Percentiles rank a stretch among this genome's conserved stretches.
These are phyloP conservation scores for Halictus rubicundus DNA, from an alignment of 1,140 invertebrate species.

Conservation along the genomic window DNA sequence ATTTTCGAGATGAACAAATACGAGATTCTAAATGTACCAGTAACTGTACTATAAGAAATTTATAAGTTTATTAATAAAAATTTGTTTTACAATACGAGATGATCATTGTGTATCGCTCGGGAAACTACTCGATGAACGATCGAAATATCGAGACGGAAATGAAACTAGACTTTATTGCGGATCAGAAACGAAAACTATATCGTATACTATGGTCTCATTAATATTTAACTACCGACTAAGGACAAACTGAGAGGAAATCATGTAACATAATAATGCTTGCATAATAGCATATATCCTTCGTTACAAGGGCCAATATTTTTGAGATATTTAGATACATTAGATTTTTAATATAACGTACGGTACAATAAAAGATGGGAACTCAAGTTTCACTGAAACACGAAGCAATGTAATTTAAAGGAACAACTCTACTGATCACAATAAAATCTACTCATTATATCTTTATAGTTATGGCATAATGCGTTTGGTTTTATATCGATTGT, in stretches of 20 bases:
- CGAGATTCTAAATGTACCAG: conserved; percentile 21
- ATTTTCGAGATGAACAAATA: conserved; percentile 6
- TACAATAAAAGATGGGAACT: conserved; percentile 28
- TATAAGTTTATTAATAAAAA: conserved; percentile 29
- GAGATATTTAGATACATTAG: conserved; percentile 30
- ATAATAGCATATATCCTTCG: conserved; percentile 32
- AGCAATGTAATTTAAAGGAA: conserved; percentile 12
- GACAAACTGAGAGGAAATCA: background rate
- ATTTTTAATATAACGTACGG: conserved; percentile 16
- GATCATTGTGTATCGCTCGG: background rate
- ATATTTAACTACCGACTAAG: conserved; percentile 14
- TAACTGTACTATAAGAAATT: conserved; percentile 19
- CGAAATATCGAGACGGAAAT: background rate
- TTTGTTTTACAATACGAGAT: background rate
- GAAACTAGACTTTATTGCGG: conserved; percentile 18
- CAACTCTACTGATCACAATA: conserved; percentile 9
- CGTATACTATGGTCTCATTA: background rate
- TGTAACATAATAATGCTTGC: conserved; percentile 36
- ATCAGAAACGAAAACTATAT: conserved; percentile 23
- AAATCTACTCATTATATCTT: conserved; percentile 11
- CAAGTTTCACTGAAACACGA: conserved; percentile 17
- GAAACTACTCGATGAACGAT: background rate
- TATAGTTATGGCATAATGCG: conserved; percentile 11
- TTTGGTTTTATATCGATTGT: conserved; percentile 8
- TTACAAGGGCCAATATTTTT: conserved; percentile 43